Conservation (phyloP, 2,797 vertebrate genomes). For the Caiman crocodilus region DNA sequence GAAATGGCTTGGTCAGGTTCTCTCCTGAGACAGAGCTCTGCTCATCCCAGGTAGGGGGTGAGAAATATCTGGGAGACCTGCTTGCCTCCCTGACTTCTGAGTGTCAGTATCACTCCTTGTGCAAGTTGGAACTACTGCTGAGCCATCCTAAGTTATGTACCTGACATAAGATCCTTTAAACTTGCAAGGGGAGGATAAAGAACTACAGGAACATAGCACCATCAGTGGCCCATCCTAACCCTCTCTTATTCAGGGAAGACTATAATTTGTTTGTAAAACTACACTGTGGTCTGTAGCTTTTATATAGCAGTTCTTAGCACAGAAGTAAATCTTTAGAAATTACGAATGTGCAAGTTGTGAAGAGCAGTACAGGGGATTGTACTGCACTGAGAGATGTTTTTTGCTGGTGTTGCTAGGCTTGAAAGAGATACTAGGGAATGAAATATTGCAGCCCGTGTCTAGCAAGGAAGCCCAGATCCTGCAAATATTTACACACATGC, state of each 20-base stretch:
- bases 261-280: slow-evolving; percentile 45
- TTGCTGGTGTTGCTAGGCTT: slow-evolving; percentile 18
- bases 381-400: background rate
- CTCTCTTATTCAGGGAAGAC: background rate
- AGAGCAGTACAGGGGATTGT: slow-evolving; percentile 43
- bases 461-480: slow-evolving; percentile 21
- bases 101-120: background rate
- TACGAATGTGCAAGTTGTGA: background rate
- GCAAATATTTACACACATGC: slow-evolving; percentile 39
- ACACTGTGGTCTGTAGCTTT: slow-evolving; percentile 15
- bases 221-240: background rate
- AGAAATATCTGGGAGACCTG: background rate
- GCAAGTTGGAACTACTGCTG: background rate
- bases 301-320: background rate
- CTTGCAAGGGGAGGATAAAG: background rate
- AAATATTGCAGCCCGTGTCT: slow-evolving; percentile 1
- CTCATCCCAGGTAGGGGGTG: background rate
- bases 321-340: background rate
- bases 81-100: background rate
- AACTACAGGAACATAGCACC: background rate
- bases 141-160: slow-evolving; percentile 18
- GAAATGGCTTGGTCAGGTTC: background rate
- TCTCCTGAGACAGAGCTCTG: background rate
- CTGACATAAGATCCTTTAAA: background rate
- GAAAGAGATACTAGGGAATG: background rate